A percentile compares a stretch with the other conserved stretches of the same genome.
Evolutionary conservation across 2,113 vertebrate species (phyloP).

Genomic region (Sphaerodactylus townsendi): DNA sequence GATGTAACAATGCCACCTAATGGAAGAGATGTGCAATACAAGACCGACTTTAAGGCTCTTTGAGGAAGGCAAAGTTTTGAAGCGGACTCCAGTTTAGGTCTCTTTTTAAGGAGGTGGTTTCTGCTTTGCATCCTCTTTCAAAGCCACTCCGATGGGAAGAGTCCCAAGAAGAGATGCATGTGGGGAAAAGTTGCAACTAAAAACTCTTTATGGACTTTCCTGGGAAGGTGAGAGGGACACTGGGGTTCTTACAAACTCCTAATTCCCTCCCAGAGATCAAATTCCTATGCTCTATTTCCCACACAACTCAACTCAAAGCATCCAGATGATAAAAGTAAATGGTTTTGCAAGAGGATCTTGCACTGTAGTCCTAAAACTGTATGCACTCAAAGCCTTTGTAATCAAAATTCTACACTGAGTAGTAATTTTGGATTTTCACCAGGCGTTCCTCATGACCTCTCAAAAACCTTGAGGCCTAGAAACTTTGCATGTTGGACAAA

Average conservation of each 20-base stretch:
- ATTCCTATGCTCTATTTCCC: not conserved
- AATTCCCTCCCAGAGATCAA: not conserved
- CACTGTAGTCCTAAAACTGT: not conserved
- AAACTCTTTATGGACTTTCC: not conserved
- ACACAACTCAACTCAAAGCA: not conserved
- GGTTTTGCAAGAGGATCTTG: not conserved
- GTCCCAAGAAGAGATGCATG: not conserved
- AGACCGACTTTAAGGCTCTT: not conserved
- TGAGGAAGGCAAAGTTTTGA: not conserved
- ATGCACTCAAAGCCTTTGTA: not conserved
- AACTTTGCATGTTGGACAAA: not conserved
- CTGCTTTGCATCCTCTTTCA: not conserved
- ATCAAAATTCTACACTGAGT: no score
- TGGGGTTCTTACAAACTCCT: not conserved
- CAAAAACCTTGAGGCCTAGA: not conserved
- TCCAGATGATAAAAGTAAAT: no score
- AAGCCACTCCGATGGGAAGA: not conserved
- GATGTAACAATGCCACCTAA: slow-evolving; percentile 62
- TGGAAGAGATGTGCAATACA: slow-evolving; percentile 34
- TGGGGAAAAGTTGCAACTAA: no score
- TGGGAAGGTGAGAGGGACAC: not conserved
- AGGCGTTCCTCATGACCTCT: not conserved
- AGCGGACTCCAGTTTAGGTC: not conserved
- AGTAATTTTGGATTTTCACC: no score
- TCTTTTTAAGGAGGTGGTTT: not conserved